Evolutionary conservation across 2,888 invertebrate genomes (phyloP).

Genomic region (Lepeophtheirus nordmannii): DNA sequence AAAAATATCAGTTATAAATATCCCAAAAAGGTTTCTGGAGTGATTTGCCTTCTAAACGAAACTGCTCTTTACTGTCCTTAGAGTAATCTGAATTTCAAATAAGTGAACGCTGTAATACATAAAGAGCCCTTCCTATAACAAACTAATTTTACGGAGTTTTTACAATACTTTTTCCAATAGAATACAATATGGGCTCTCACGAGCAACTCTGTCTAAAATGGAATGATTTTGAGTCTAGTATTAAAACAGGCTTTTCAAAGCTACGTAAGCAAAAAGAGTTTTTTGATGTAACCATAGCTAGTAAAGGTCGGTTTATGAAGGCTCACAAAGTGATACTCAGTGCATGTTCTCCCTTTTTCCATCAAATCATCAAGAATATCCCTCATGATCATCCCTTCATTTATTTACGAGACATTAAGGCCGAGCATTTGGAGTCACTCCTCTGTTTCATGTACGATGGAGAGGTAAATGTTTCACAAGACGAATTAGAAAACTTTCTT

Average conservation of each 20-base stretch:
- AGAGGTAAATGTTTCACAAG: constrained; percentile 48
- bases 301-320: neutral
- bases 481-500: constrained; percentile 47
- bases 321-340: constrained; percentile 6
- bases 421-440: constrained; percentile 31
- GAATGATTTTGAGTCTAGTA: neutral
- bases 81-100: too few relatives aligned
- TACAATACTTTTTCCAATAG: too few relatives aligned
- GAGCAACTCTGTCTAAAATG: neutral
- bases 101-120: too few relatives aligned
- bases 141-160: too few relatives aligned
- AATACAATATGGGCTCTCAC: neutral
- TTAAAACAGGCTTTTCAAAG: neutral
- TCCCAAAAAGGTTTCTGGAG: too few relatives aligned
- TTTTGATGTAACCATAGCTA: neutral
- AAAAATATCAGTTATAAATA: too few relatives aligned
- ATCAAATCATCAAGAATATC: neutral
- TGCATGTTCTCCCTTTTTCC: neutral
- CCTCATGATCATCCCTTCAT: neutral
- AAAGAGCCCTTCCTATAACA: too few relatives aligned
- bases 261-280: neutral
- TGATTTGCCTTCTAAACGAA: too few relatives aligned
- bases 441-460: constrained; percentile 57
- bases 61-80: too few relatives aligned
- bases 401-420: constrained; percentile 35